phyloP scores from a whole-genome alignment of 2,888 invertebrate species.

The Hofmannophila pseudospretella region DNA sequence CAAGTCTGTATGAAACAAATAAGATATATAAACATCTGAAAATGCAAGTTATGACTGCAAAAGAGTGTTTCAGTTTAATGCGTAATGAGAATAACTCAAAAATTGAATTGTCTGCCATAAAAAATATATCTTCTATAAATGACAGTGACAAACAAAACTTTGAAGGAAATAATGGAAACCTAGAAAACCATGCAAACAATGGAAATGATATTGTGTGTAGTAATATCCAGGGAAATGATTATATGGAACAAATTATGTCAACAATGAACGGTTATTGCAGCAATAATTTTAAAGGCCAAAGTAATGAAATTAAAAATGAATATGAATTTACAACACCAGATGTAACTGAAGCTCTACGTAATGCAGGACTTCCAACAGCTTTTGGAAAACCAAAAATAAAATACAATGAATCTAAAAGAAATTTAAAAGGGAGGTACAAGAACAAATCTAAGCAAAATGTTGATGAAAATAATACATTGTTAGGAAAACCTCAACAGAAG shows the following conservation, averaged over 20 bases:
- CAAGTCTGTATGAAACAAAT: background rate
- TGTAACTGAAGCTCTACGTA: slow-evolving; percentile 19
- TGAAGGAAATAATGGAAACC: too few species aligned
- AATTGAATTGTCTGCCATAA: too few species aligned
- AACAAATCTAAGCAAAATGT: slow-evolving; percentile 1
- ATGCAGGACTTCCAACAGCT: slow-evolving; percentile 35
- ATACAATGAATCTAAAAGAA: slow-evolving; percentile 1
- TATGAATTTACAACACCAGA: slow-evolving; percentile 11
- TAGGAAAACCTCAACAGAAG: too few species aligned
- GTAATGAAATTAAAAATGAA: background rate
- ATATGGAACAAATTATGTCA: too few species aligned
- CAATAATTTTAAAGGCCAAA: background rate
- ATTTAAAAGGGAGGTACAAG: background rate
- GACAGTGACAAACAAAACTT: too few species aligned
- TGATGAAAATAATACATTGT: too few species aligned
- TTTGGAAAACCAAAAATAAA: slow-evolving; percentile 30
- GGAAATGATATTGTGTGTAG: too few species aligned
- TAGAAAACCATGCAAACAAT: too few species aligned
- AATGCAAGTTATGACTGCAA: background rate
- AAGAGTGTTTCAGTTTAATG: background rate
- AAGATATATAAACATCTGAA: background rate
- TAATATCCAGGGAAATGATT: too few species aligned
- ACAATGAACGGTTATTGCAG: too few species aligned
- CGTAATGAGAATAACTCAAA: too few species aligned
- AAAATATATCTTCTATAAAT: too few species aligned